Conservation (phyloP, 2,797 vertebrate species). For the Scarus forsteni region DNA sequence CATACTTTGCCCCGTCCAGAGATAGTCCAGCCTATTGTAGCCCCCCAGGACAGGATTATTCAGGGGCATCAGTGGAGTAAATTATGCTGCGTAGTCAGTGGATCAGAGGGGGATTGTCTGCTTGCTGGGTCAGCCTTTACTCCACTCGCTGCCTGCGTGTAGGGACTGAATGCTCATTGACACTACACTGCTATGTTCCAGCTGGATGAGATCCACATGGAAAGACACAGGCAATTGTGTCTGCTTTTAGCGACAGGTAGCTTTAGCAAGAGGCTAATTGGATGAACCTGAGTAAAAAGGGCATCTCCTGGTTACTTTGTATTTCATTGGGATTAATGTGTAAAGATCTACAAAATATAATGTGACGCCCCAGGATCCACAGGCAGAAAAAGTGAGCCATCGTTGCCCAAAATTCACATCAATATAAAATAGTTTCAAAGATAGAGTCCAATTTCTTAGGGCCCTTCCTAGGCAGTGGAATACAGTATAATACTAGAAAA, state of each 20-base stretch:
- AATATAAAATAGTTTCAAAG: too few relatives aligned
- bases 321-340: too few relatives aligned
- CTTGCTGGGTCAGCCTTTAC: slow-evolving; percentile 36
- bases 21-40: slow-evolving; percentile 19
- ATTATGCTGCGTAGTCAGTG: slow-evolving; percentile 9
- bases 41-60: slow-evolving; percentile 27
- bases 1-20: slow-evolving; percentile 29
- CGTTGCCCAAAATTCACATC: too few relatives aligned
- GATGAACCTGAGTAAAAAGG: too few relatives aligned
- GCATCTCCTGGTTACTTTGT: too few relatives aligned
- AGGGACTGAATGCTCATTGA: slow-evolving; percentile 33
- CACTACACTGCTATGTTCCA: slow-evolving; percentile 46
- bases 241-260: background rate
- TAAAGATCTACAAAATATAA: too few relatives aligned
- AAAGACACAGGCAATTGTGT: slow-evolving; percentile 16
- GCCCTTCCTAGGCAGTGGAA: too few relatives aligned
- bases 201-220: slow-evolving; percentile 33
- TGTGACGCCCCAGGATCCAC: too few relatives aligned
- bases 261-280: background rate
- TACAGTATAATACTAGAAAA: too few relatives aligned
- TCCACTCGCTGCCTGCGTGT: slow-evolving; percentile 26
- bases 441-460: too few relatives aligned
- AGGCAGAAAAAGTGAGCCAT: too few relatives aligned
- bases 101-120: slow-evolving; percentile 25
- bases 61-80: slow-evolving; percentile 13